phyloP scores from a whole-genome alignment of 2,113 vertebrate species.

The Helogale parvula region DNA sequence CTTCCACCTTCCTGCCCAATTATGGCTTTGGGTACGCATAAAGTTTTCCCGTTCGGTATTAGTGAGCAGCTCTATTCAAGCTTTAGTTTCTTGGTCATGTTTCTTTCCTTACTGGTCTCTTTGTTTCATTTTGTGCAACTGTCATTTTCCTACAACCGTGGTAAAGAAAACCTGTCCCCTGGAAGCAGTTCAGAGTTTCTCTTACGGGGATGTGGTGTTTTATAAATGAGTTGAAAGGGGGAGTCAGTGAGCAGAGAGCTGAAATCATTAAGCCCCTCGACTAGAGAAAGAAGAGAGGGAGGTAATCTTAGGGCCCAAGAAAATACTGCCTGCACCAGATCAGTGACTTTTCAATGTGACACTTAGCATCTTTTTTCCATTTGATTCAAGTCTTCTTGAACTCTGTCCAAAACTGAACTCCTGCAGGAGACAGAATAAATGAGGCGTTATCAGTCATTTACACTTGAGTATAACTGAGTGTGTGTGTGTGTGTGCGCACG shows the following conservation, averaged over 20 bases:
- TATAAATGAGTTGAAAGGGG: constrained; percentile 35
- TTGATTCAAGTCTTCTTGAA: neutral
- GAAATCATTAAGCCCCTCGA: neutral
- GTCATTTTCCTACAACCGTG: neutral
- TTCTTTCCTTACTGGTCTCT: constrained; percentile 46
- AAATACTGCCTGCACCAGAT: neutral
- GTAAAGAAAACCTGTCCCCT: neutral
- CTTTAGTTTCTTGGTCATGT: constrained; percentile 44
- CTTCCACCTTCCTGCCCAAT: constrained; percentile 56
- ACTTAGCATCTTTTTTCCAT: neutral
- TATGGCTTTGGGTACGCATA: neutral
- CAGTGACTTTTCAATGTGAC: constrained; percentile 22
- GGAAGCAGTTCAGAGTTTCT: neutral
- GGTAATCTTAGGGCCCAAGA: neutral
- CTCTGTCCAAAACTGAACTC: neutral
- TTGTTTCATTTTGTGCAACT: neutral
- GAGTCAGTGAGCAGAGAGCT: neutral
- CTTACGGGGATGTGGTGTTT: neutral
- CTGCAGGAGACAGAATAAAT: neutral
- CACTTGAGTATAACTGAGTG: constrained; percentile 7
- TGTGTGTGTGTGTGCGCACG: neutral
- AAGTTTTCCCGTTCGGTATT: neutral
- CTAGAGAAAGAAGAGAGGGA: neutral
- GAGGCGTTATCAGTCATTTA: neutral
- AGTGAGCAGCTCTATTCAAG: neutral